Percentiles rank a stretch among this genome's conserved stretches.
phyloP scores from a whole-genome alignment of 2,797 vertebrate genomes.

The Lycodopsis pacificus region DNA sequence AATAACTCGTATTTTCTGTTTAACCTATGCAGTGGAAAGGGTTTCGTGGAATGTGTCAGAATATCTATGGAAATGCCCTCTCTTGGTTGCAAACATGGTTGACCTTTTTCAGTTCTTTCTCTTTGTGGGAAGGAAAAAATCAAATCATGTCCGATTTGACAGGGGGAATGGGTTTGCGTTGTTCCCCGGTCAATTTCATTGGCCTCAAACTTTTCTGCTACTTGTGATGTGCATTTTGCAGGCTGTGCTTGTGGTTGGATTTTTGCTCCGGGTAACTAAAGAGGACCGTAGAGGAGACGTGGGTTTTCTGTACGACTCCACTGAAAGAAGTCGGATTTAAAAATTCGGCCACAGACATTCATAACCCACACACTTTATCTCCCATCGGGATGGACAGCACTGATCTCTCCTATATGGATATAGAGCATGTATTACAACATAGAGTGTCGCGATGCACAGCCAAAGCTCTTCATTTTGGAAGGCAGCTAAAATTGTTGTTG shows the following conservation, averaged over 20 bases:
- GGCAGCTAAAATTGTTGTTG: not conserved
- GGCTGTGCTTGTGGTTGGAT: slow-evolving; percentile 1
- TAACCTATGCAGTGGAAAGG: slow-evolving; percentile 42
- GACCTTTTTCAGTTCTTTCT: slow-evolving; percentile 63
- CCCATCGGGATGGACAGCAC: not conserved
- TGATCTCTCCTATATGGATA: not conserved
- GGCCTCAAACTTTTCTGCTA: slow-evolving; percentile 23
- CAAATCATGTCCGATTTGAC: slow-evolving; percentile 64
- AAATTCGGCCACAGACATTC: not conserved
- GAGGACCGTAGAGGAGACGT: not conserved
- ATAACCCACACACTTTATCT: slow-evolving; percentile 10
- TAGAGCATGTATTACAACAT: not conserved
- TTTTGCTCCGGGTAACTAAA: not conserved
- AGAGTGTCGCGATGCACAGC: not conserved
- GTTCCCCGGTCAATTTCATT: slow-evolving; percentile 31
- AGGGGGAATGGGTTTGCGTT: slow-evolving; percentile 45
- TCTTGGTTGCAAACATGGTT: slow-evolving; percentile 53
- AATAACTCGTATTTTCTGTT: slow-evolving; percentile 49
- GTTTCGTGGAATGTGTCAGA: slow-evolving; percentile 22
- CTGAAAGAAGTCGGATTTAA: too few relatives aligned
- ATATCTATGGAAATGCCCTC: slow-evolving; percentile 27
- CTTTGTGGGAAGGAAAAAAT: slow-evolving; percentile 54
- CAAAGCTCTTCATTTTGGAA: not conserved
- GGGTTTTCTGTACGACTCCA: not conserved
- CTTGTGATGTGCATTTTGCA: not conserved